Base-by-base conservation (phyloP, 2,888 invertebrate genomes). In the Phorcus lineatus region DNA sequence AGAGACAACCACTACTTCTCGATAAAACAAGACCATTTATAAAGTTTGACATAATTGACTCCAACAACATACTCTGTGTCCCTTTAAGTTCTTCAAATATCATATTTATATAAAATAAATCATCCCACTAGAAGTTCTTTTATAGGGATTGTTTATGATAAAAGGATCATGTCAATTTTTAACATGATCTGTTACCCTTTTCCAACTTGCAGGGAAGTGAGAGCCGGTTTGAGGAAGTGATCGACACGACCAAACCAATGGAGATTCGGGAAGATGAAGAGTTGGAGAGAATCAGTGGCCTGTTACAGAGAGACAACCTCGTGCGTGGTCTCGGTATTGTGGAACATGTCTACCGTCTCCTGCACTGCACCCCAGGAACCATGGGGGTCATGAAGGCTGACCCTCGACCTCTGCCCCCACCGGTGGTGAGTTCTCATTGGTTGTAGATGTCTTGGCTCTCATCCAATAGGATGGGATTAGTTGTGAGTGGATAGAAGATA, bases 251-350 rank as follows among this genome's bases (percentile, higher is more conserved):
- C 28, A 89, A 90, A 80, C 92, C 93, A 0, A 85, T 90, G 89
- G 92, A 92, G 79, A 93, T 93, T 40, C 82, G 91, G 47, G 92
- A 93, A 74, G 91, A 91, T 40, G 93, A 93, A 82, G 93, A 93
- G 82, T 85, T 92, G 80, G 93, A 92, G 83, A 83, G 93, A n/a
- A 89, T 93, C 80, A 90, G 91, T 80, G 91, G 90, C 0, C 86
- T 93, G 9, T 86, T 92, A 36, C 93, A 93, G 86, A 85, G 93
- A n/a, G 93, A 93, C 84, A 93, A 92, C 85, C 89, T 93, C 52
- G 91, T 93, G 36, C 88, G 93, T 3, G 92, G 92, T 3, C 88
- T 93, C 40, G 93, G 93, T 53, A 91, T 93, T 52, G 91, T 91
- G 70, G 92, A 92, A 78, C 92, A 92, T 82, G 92, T 93, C 28